A percentile compares a stretch with the other conserved stretches of the same genome.
Evolutionary conservation across 1,140 invertebrate genomes (phyloP).

Genomic region (Euwallacea similis): DNA sequence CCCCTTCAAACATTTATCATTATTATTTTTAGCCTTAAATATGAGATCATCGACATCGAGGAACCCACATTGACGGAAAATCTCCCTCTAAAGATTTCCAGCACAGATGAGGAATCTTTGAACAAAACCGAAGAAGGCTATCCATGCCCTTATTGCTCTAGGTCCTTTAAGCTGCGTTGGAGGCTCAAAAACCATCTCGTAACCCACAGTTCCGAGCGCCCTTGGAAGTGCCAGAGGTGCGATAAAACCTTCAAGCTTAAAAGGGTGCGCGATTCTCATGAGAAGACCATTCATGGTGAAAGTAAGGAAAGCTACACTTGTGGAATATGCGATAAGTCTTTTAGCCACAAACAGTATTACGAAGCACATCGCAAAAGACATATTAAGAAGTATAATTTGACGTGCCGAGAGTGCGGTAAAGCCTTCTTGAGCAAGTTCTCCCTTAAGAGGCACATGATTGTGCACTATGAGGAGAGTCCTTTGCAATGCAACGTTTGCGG

Average conservation of each 20-base stretch:
- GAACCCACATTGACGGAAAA: no score
- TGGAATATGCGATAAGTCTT: slow-evolving; percentile 58
- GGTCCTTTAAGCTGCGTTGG: slow-evolving; percentile 28
- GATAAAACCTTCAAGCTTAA: no score
- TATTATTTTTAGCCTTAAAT: no score
- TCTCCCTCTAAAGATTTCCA: no score
- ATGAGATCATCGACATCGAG: no score
- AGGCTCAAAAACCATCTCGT: slow-evolving; percentile 38
- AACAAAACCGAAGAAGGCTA: slow-evolving; percentile 12
- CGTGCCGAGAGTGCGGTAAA: slow-evolving; percentile 50
- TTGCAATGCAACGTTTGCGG: no score
- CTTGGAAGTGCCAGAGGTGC: no score
- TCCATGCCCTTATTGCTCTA: slow-evolving; percentile 33
- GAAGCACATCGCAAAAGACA: slow-evolving; percentile 48
- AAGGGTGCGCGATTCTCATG: no score
- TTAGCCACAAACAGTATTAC: slow-evolving; percentile 44
- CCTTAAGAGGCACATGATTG: slow-evolving; percentile 40
- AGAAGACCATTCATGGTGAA: no score
- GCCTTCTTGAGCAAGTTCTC: slow-evolving; percentile 60
- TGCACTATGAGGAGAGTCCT: neutral
- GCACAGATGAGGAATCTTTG: no score
- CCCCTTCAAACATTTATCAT: no score
- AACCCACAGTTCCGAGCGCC: no score
- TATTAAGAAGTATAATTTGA: slow-evolving; percentile 49
- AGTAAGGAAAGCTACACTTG: slow-evolving; percentile 55